Evolutionary conservation across 2,888 invertebrate species (phyloP).

Genomic region (Creontiades dilutus): DNA sequence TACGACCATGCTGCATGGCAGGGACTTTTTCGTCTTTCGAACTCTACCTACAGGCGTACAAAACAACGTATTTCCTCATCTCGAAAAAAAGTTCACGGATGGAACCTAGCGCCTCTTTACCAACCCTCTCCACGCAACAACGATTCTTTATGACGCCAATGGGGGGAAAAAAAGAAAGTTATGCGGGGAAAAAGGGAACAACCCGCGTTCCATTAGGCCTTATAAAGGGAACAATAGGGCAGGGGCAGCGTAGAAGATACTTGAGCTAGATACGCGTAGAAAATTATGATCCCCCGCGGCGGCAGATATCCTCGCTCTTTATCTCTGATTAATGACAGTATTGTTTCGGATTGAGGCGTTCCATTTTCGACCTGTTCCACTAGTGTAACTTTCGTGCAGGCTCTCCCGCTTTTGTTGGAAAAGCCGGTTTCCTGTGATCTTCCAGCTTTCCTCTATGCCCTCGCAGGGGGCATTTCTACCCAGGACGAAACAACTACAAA

Average conservation of each 20-base stretch:
- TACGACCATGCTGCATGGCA: no score
- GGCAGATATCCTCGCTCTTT: background rate
- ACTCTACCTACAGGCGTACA: no score
- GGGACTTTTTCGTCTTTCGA: no score
- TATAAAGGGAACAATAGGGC: conserved; percentile 33
- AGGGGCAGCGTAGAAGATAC: conserved; percentile 7
- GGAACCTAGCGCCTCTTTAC: background rate
- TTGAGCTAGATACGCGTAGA: conserved; percentile 24
- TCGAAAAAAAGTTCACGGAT: background rate
- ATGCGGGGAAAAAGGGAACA: background rate
- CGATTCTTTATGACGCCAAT: background rate
- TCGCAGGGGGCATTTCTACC: no score
- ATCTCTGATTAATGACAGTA: conserved; percentile 39
- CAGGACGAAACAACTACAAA: no score
- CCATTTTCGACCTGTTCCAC: conserved; percentile 30
- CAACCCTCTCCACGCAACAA: background rate
- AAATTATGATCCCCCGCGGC: conserved; percentile 27
- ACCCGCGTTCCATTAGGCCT: conserved; percentile 10
- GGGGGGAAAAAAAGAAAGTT: conserved; percentile 29
- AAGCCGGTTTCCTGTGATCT: no score
- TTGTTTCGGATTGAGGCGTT: conserved; percentile 24
- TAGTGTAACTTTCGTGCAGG: background rate
- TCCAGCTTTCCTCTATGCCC: no score
- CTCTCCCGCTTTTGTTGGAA: background rate
- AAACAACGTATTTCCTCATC: background rate